phyloP scores from a whole-genome alignment of 2,797 vertebrate species.

The Apodemus agrarius region DNA sequence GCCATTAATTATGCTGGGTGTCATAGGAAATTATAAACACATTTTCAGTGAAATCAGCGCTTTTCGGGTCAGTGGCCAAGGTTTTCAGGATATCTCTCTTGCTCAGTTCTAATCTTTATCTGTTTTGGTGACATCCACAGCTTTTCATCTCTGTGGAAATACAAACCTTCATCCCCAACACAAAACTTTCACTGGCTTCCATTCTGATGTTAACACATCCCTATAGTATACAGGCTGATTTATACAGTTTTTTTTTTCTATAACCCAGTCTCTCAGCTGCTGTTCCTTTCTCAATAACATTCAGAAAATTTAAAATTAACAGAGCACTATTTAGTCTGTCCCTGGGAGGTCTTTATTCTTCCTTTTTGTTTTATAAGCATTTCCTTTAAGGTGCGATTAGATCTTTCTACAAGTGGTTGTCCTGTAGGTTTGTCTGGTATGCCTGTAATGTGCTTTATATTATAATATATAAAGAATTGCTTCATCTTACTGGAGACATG shows the following conservation, averaged over 20 bases:
- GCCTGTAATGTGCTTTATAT: not conserved
- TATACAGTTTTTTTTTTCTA: not conserved
- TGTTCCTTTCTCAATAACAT: not conserved
- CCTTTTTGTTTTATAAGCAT: not conserved
- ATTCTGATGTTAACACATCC: not conserved
- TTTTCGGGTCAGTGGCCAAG: not conserved
- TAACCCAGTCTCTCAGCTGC: not conserved
- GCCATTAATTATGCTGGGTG: not conserved
- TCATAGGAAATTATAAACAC: not conserved
- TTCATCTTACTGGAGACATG: not conserved
- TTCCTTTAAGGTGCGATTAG: not conserved
- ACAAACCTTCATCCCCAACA: not conserved
- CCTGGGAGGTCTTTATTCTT: not conserved
- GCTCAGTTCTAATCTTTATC: not conserved
- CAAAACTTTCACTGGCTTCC: not conserved
- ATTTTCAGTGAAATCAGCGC: not conserved
- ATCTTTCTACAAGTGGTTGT: not conserved
- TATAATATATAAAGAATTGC: not conserved
- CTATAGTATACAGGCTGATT: not conserved
- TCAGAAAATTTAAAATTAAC: not conserved
- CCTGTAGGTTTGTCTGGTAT: not conserved
- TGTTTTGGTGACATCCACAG: not conserved
- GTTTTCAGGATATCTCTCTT: too few relatives aligned
- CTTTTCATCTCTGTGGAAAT: not conserved
- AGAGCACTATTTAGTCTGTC: not conserved